These are phyloP conservation scores for Fabriciana adippe DNA, from an alignment of 2,888 invertebrate genomes.

Conservation along the genomic window DNA sequence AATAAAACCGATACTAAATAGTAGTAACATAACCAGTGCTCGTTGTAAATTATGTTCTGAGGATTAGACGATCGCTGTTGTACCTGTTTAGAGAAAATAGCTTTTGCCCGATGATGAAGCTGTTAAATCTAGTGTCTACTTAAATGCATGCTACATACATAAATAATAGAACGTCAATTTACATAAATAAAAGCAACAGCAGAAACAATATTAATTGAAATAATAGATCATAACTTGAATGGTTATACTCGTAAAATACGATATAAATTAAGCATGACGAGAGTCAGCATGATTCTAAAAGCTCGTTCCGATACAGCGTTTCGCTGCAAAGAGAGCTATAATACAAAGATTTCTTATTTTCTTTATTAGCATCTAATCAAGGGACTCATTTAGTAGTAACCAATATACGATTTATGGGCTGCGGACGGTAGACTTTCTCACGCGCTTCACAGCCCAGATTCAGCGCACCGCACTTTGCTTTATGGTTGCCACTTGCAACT, in stretches of 20 bases:
- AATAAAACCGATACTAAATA: constrained; percentile 2
- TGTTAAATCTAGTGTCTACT: constrained; percentile 16
- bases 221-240: constrained; percentile 57
- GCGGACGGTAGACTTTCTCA: constrained; percentile 65
- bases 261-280: constrained; percentile 47
- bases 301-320: constrained; percentile 53
- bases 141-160: constrained; percentile 28
- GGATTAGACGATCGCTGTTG: constrained; percentile 18
- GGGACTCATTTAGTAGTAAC: constrained; percentile 66
- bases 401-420: constrained; percentile 65
- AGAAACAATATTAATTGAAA: constrained; percentile 63
- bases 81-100: constrained; percentile 17
- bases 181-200: constrained; percentile 67
- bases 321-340: constrained; percentile 48
- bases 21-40: constrained; percentile 8
- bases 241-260: constrained; percentile 59
- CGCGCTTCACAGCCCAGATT: constrained; percentile 58
- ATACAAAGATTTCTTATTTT: constrained; percentile 65
- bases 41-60: constrained; percentile 30
- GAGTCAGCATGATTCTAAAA: constrained; percentile 44
- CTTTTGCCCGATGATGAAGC: constrained; percentile 28
- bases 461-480: constrained; percentile 53
- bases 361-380: constrained; percentile 74
- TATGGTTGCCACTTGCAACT: constrained; percentile 46
- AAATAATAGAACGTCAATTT: constrained; percentile 68